Percentiles rank a stretch among this genome's conserved stretches.
phyloP scores from a whole-genome alignment of 2,113 vertebrate species.

The Corythaixoides concolor region DNA sequence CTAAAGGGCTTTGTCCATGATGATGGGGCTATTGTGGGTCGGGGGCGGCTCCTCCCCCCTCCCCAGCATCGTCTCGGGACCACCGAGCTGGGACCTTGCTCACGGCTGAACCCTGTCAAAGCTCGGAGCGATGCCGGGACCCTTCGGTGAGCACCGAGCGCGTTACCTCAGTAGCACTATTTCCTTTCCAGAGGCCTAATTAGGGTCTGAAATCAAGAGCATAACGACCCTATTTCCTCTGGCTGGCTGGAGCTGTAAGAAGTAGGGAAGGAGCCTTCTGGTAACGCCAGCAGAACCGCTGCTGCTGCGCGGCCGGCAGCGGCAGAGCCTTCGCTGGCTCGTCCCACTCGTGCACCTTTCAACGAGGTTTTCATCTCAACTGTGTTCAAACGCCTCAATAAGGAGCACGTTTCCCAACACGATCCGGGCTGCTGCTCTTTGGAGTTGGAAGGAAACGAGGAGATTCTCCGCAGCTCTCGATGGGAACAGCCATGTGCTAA shows the following conservation, averaged over 20 bases:
- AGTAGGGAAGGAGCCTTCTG: not conserved
- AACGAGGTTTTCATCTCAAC: not conserved
- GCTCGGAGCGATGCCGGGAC: not conserved
- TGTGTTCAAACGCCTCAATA: not conserved
- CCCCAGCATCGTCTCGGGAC: not conserved
- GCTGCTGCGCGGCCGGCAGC: not conserved
- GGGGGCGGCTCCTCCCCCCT: not conserved
- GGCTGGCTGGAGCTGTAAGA: not conserved
- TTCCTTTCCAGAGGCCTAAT: constrained; percentile 51
- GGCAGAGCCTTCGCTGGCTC: not conserved
- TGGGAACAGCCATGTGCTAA: not conserved
- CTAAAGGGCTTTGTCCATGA: not conserved
- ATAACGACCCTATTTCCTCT: constrained; percentile 9
- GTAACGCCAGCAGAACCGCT: not conserved
- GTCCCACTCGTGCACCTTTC: not conserved
- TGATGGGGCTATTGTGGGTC: not conserved
- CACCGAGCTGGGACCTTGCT: not conserved
- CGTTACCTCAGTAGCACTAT: not conserved
- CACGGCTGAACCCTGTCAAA: not conserved
- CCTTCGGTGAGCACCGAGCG: not conserved
- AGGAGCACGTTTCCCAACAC: not conserved
- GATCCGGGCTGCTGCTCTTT: not conserved
- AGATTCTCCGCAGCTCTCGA: not conserved
- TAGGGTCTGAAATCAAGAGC: constrained; percentile 30
- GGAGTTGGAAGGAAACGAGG: not conserved